Evolutionary conservation across 2,113 vertebrate genomes (phyloP), one percentile per base, ranked within the genome.

Genomic region (Sorex fumeus): DNA sequence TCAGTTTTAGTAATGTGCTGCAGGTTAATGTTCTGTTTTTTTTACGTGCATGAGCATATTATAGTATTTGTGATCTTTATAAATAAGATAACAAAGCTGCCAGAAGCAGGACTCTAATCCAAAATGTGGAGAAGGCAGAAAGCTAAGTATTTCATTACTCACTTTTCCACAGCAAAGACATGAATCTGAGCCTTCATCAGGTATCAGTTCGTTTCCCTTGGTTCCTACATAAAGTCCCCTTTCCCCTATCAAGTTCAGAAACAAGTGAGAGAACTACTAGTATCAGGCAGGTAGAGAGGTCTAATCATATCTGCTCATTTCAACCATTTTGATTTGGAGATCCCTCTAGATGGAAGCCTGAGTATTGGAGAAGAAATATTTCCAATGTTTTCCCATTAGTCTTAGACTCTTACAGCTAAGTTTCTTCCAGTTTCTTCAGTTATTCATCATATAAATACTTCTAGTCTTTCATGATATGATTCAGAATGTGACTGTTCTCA

Each of bases 41-140:
- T 50, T 90, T 47, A n/a, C 82, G 16, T 45, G 34, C 25, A 2
- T 84, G 50, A 70, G 57, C 67, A 53, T 34, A 76, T 27, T 81
- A 3, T 60, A 53, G 50, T 62, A 78, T 57, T 34, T 91, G 3
- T 85, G 69, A 90, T 18, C 62, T 71, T 64, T 40, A 30, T 45
- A 81, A 70, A 75, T 60, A 25, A 87, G 87, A 27, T 76, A 88
- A 90, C 76, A 88, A 70, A 88, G 40, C 50, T 87, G 84, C 64
- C 32, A 85, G 67, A 88, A 91, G n/a, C 2, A 76, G 67, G 83
- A 88, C 60, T 87, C 43, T 81, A 80, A 80, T 91, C 45, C 90
- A 67, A 50, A 34, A 86, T 94, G 82, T 92, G 74, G 62, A 92
- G n/a, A n/a, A 93, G 86, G 76, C n/a, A 85, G n/a, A 15, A 92